phyloP scores from a whole-genome alignment of 2,797 vertebrate genomes.

The Perdix hodgsoniae region DNA sequence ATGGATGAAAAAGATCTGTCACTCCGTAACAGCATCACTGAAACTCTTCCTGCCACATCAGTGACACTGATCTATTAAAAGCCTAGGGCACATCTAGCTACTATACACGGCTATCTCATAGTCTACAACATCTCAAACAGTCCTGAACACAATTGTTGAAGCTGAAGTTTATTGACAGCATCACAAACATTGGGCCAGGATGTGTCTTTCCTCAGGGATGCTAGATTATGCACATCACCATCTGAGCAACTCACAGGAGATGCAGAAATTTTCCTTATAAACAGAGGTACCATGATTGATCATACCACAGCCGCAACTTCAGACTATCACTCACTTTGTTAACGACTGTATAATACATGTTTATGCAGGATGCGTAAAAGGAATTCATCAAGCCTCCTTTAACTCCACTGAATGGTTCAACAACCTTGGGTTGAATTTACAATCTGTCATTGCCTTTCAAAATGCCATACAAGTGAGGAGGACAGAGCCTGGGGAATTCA shows the following conservation, averaged over 20 bases:
- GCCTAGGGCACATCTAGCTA: not conserved
- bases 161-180: not conserved
- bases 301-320: not conserved
- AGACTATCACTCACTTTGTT: conserved; percentile 32
- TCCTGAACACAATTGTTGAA: not conserved
- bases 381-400: conserved; percentile 59
- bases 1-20: not conserved
- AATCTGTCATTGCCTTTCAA: conserved; percentile 57
- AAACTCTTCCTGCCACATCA: rapidly evolving
- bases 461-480: conserved; percentile 3
- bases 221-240: not conserved
- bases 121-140: not conserved
- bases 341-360: conserved; percentile 15
- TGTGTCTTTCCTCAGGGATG: not conserved
- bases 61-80: not conserved
- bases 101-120: not conserved
- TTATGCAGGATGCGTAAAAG: conserved; percentile 35
- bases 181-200: not conserved
- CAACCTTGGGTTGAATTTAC: conserved; percentile 50
- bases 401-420: conserved; percentile 50
- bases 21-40: not conserved
- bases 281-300: conserved; percentile 10
- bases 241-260: not conserved
- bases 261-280: not conserved
- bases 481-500: not conserved